These are phyloP conservation scores for Drosophila monieri DNA, from an alignment of 2,888 invertebrate species.

Conservation along the genomic window DNA sequence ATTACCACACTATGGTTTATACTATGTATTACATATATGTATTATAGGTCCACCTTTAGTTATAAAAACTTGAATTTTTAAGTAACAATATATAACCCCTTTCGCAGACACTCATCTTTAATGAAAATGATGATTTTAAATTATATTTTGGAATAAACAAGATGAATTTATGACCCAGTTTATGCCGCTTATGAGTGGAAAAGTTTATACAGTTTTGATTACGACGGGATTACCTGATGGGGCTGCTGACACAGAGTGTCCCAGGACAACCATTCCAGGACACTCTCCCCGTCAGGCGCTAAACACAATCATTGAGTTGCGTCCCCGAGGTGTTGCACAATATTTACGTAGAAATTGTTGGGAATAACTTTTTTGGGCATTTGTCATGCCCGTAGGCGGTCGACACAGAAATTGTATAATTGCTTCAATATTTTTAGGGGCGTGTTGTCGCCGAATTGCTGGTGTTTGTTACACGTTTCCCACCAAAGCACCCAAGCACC, in stretches of 20 bases:
- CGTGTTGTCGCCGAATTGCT: slow-evolving; percentile 8
- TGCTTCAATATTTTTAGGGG: slow-evolving; percentile 27
- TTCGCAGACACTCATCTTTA: background rate
- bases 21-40: no score
- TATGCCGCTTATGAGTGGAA: background rate
- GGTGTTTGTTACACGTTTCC: slow-evolving; percentile 65
- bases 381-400: slow-evolving; percentile 31
- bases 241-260: background rate
- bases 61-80: no score
- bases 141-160: background rate
- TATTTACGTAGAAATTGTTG: slow-evolving; percentile 51
- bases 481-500: background rate
- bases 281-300: slow-evolving; percentile 4
- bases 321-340: slow-evolving; percentile 67
- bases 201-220: background rate
- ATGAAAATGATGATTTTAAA: background rate
- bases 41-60: no score
- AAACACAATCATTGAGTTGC: slow-evolving; percentile 25
- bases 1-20: no score
- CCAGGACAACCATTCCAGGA: slow-evolving; percentile 11
- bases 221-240: background rate
- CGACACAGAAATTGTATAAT: slow-evolving; percentile 30
- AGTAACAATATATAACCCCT: no score
- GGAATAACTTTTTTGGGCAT: slow-evolving; percentile 21
- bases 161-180: background rate